These are phyloP conservation scores for Chromobotia macracanthus DNA, from an alignment of 2,797 vertebrate genomes.

Conservation along the genomic window DNA sequence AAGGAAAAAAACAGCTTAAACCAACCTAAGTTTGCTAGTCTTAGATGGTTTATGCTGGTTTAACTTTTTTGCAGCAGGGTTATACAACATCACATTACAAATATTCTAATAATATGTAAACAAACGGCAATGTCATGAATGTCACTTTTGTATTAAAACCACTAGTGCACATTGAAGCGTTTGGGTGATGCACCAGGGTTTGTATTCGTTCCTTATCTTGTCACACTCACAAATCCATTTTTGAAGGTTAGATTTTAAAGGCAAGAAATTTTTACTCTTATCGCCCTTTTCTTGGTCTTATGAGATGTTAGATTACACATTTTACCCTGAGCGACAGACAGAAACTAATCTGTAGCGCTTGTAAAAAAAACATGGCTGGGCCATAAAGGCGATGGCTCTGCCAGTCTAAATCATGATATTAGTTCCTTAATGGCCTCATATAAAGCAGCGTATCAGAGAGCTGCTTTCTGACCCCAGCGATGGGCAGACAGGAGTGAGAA, in stretches of 20 bases:
- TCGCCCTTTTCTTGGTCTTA: conserved; percentile 57
- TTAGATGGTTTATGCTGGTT: background rate
- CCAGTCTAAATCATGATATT: conserved; percentile 64
- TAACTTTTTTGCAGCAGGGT: background rate
- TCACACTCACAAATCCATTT: conserved; percentile 74
- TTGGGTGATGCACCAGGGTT: conserved; percentile 60
- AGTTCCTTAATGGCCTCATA: conserved; percentile 66
- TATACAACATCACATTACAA: conserved; percentile 22
- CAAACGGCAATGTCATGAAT: conserved; percentile 1
- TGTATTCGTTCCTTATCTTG: conserved; percentile 68
- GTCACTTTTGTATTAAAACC: conserved; percentile 6
- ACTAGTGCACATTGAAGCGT: background rate
- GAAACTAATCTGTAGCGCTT: conserved; percentile 71
- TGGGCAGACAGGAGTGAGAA: background rate
- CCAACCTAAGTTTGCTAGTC: background rate
- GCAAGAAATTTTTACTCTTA: conserved; percentile 62
- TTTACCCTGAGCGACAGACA: conserved; percentile 74
- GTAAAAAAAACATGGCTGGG: conserved; percentile 53
- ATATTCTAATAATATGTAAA: conserved; percentile 15
- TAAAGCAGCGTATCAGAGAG: conserved; percentile 56
- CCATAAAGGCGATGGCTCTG: conserved; percentile 61
- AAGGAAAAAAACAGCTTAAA: background rate
- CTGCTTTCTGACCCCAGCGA: background rate
- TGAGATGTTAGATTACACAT: conserved; percentile 75
- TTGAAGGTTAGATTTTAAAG: conserved; percentile 76